Conservation (phyloP, 2,113 vertebrate species). For the Paramormyrops kingsleyae region DNA sequence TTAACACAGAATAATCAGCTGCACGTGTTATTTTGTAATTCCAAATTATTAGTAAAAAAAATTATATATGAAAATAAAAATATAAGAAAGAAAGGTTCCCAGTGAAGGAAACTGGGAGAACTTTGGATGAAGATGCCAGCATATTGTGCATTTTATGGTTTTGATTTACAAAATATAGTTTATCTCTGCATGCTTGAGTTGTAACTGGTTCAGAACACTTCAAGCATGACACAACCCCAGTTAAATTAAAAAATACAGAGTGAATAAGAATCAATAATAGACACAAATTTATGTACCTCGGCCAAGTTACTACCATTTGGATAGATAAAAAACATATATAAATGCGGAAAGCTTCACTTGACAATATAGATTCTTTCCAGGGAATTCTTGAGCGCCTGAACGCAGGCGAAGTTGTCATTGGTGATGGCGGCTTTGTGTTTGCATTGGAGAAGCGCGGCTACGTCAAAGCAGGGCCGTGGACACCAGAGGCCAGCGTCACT, state of each 20-base stretch:
- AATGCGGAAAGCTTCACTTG: background rate
- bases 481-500: conserved; percentile 86
- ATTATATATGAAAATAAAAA: background rate
- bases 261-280: background rate
- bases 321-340: background rate
- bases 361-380: conserved; percentile 33
- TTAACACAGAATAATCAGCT: background rate
- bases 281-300: background rate
- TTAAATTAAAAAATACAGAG: background rate
- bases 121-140: background rate
- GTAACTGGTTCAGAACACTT: background rate
- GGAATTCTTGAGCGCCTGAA: conserved; percentile 72
- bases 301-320: background rate
- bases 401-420: conserved; percentile 69
- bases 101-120: background rate
- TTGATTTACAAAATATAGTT: background rate
- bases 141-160: background rate
- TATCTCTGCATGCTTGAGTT: background rate
- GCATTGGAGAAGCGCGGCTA: conserved; percentile 85
- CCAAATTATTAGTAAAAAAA: background rate
- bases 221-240: background rate
- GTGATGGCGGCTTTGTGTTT: conserved; percentile 76
- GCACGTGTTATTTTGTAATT: background rate
- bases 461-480: conserved; percentile 95
- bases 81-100: background rate